These are phyloP conservation scores for Anadara kagoshimensis DNA, from an alignment of 1,140 invertebrate species.

Conservation along the genomic window DNA sequence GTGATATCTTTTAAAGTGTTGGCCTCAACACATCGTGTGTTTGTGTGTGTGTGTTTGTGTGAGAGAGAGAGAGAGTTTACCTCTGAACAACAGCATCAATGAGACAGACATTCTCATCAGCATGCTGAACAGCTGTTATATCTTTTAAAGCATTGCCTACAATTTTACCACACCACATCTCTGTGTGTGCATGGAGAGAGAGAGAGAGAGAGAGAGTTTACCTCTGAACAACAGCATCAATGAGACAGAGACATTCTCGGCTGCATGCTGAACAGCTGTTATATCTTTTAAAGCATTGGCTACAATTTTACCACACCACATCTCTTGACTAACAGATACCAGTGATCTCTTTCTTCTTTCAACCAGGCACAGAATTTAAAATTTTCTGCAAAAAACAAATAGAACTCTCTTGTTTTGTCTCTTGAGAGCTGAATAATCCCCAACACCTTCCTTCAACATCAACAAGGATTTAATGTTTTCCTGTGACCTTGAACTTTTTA, in stretches of 20 bases:
- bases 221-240: slow-evolving; percentile 65
- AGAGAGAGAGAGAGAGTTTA: too few relatives aligned
- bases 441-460: too few relatives aligned
- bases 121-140: slow-evolving; percentile 37
- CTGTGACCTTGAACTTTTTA: too few relatives aligned
- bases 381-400: slow-evolving; percentile 7
- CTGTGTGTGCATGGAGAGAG: too few relatives aligned
- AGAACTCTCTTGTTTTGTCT: too few relatives aligned
- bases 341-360: slow-evolving; percentile 67
- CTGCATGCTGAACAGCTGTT: slow-evolving; percentile 59
- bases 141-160: too few relatives aligned
- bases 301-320: slow-evolving; percentile 65
- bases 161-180: slow-evolving; percentile 32
- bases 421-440: too few relatives aligned
- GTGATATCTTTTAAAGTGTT: too few relatives aligned
- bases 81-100: slow-evolving; percentile 64
- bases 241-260: slow-evolving; percentile 65
- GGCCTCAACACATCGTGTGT: too few relatives aligned
- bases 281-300: slow-evolving; percentile 65
- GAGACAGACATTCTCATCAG: slow-evolving; percentile 65
- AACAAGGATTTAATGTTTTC: too few relatives aligned
- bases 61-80: slow-evolving; percentile 30
- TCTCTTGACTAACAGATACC: slow-evolving; percentile 67
- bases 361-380: slow-evolving; percentile 59
- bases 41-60: too few relatives aligned